Conservation (phyloP, 1,140 invertebrate species). For the Aradophagus sp. region DNA sequence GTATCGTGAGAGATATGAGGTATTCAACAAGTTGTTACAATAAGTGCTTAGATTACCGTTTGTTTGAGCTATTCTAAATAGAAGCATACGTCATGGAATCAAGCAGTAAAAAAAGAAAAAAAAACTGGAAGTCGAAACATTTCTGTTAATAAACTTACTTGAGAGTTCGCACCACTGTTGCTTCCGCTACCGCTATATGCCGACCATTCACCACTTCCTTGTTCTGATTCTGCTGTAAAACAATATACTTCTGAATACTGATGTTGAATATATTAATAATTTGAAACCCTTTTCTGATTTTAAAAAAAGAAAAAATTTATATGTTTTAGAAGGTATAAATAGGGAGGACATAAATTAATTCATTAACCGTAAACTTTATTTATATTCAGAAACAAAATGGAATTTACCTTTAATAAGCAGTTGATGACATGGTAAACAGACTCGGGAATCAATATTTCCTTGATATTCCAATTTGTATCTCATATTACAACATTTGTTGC, state of each 20-base stretch:
- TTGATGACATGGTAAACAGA: slow-evolving; percentile 79
- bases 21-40: slow-evolving; percentile 75
- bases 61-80: slow-evolving; percentile 54
- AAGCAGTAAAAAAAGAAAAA: slow-evolving; percentile 37
- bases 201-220: slow-evolving; percentile 64
- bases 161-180: slow-evolving; percentile 61
- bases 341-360: too few relatives aligned
- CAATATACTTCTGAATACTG: slow-evolving; percentile 22
- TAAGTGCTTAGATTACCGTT: slow-evolving; percentile 57
- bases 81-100: slow-evolving; percentile 37
- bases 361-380: slow-evolving; percentile 11
- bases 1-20: slow-evolving; percentile 62
- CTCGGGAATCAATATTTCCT: slow-evolving; percentile 77
- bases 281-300: too few relatives aligned
- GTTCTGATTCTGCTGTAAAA: slow-evolving; percentile 67
- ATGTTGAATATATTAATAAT: too few relatives aligned
- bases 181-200: slow-evolving; percentile 55
- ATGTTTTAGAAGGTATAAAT: too few relatives aligned
- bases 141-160: slow-evolving; percentile 57
- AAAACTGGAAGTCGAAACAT: not conserved
- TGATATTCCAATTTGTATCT: slow-evolving; percentile 85
- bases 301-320: too few relatives aligned
- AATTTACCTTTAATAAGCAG: slow-evolving; percentile 75
- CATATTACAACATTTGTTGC: slow-evolving; percentile 86
- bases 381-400: too few relatives aligned